A percentile compares a stretch with the other conserved stretches of the same genome.
Conservation (phyloP, 92 coral and sea anemone genomes). For the Parazoanthus swiftii region DNA sequence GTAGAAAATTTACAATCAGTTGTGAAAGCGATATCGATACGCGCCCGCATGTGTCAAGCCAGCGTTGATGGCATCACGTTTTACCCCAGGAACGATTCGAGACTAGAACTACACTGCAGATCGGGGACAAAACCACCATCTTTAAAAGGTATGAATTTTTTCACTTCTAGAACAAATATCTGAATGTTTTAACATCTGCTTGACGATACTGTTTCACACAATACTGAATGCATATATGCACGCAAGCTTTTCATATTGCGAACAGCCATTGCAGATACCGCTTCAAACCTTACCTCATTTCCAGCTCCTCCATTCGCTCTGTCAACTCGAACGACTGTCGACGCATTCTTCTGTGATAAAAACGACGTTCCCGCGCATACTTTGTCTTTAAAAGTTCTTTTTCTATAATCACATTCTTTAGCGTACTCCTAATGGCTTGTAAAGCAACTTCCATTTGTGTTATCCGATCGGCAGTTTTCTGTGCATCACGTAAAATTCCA, state of each 20-base stretch:
- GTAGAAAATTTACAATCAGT: background rate
- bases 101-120: background rate
- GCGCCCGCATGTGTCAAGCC: background rate
- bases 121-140: background rate
- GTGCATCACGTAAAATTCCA: background rate
- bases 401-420: constrained; percentile 4
- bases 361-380: background rate
- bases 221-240: background rate
- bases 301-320: background rate
- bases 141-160: constrained; percentile 8
- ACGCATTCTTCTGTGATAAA: constrained; percentile 9
- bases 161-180: background rate
- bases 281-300: background rate
- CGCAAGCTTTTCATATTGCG: background rate
- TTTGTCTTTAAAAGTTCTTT: background rate
- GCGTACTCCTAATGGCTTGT: constrained; percentile 2
- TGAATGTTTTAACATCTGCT: constrained; percentile 16
- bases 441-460: constrained; percentile 21
- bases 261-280: background rate
- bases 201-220: background rate
- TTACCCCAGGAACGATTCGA: background rate
- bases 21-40: constrained; percentile 18
- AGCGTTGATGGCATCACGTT: background rate
- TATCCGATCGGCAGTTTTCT: constrained; percentile 15
- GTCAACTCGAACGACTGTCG: constrained; percentile 12